phyloP scores from a whole-genome alignment of 2,888 invertebrate species.

The Escarpia spicata region DNA sequence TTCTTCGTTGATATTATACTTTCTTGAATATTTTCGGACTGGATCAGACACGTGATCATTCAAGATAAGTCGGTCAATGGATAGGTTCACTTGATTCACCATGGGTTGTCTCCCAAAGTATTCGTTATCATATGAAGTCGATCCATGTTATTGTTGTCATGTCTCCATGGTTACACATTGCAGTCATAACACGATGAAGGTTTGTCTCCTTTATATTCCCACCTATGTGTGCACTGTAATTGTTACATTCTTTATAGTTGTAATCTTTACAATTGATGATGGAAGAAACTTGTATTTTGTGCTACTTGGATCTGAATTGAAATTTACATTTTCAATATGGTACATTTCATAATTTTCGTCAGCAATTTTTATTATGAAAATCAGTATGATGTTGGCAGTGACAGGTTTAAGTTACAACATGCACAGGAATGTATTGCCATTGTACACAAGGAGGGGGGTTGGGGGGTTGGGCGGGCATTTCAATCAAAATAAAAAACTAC shows the following conservation, averaged over 20 bases:
- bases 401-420: background rate
- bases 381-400: background rate
- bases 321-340: background rate
- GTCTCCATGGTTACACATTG: background rate
- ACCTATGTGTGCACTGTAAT: background rate
- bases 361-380: background rate
- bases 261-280: too few species aligned
- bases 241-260: background rate
- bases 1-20: background rate
- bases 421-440: background rate
- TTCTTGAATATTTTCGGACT: background rate
- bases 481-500: background rate
- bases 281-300: background rate
- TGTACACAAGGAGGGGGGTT: background rate
- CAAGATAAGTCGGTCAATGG: background rate
- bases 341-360: background rate
- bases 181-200: background rate
- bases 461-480: background rate
- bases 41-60: background rate
- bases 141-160: background rate
- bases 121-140: background rate
- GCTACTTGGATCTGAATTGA: background rate
- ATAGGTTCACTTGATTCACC: background rate
- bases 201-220: background rate
- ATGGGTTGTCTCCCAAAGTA: background rate